Conservation (phyloP, 2,113 vertebrate species). For the Atlantisia rogersi region DNA sequence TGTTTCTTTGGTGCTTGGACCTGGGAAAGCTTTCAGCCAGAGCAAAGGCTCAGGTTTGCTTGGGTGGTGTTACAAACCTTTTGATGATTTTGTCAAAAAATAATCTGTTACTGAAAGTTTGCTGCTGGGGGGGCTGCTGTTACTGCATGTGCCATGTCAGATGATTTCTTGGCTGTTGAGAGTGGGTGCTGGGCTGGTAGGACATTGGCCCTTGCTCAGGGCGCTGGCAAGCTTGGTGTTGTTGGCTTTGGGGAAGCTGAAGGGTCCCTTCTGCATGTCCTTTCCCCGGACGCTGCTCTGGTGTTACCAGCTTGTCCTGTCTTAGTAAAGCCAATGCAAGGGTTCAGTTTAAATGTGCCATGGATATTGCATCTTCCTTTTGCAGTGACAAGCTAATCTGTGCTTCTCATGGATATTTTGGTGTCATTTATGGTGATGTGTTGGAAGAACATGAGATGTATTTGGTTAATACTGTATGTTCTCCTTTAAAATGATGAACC, state of each 20-base stretch:
- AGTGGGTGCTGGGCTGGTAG: not conserved
- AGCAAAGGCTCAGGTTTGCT: not conserved
- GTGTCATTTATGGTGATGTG: not conserved
- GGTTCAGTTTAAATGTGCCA: not conserved
- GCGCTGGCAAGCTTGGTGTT: rapidly evolving
- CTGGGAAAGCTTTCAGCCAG: not conserved
- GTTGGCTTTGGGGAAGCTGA: not conserved
- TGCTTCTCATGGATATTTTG: not conserved
- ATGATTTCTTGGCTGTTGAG: not conserved
- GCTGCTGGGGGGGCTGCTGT: not conserved
- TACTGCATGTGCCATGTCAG: rapidly evolving
- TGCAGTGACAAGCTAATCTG: too few species aligned
- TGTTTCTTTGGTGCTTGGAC: not conserved
- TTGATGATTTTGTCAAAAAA: not conserved
- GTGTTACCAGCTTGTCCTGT: rapidly evolving
- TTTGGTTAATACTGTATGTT: not conserved
- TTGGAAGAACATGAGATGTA: not conserved
- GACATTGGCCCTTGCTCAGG: not conserved
- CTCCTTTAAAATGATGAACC: not conserved
- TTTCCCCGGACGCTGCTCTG: not conserved
- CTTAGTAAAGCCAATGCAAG: rapidly evolving
- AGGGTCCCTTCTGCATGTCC: not conserved
- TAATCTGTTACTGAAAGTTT: not conserved
- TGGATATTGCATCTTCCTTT: rapidly evolving
- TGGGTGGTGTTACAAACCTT: not conserved